Conservation (phyloP, 2,888 invertebrate genomes). For the Philaethria dido region DNA sequence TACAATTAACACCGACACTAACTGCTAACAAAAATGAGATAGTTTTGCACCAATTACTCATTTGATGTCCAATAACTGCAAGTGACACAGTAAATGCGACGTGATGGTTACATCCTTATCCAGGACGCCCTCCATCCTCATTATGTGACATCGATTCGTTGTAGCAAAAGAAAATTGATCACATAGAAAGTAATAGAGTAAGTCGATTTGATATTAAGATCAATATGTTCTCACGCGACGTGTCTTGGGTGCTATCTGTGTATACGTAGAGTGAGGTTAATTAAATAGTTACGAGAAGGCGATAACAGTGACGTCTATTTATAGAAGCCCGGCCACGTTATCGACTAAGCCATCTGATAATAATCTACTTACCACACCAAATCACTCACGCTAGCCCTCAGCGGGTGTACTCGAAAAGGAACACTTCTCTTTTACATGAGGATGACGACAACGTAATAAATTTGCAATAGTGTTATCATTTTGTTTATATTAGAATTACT, state of each 20-base stretch:
- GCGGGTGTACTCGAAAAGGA: conserved; percentile 15
- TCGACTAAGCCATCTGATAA: conserved; percentile 73
- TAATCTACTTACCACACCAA: conserved; percentile 59
- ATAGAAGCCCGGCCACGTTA: conserved; percentile 68
- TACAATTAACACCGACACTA: background rate
- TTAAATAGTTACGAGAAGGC: conserved; percentile 73
- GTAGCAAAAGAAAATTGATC: conserved; percentile 36
- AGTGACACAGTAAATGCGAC: conserved; percentile 48
- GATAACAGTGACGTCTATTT: conserved; percentile 73
- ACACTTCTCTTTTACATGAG: background rate
- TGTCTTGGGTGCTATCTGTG: conserved; percentile 65
- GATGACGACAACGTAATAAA: background rate
- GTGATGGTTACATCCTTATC: conserved; percentile 74
- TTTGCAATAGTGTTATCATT: background rate
- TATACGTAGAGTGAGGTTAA: conserved; percentile 72
- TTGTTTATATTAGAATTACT: background rate
- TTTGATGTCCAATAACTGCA: conserved; percentile 36
- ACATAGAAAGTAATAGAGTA: conserved; percentile 35
- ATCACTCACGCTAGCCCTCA: conserved; percentile 46
- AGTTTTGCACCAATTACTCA: conserved; percentile 24
- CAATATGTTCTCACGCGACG: conserved; percentile 70
- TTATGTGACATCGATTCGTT: conserved; percentile 51
- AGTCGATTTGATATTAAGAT: conserved; percentile 44
- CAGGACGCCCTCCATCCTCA: conserved; percentile 76
- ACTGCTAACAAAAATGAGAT: background rate